These are phyloP conservation scores for Synanthedon vespiformis DNA, from an alignment of 2,888 invertebrate genomes.

Conservation along the genomic window DNA sequence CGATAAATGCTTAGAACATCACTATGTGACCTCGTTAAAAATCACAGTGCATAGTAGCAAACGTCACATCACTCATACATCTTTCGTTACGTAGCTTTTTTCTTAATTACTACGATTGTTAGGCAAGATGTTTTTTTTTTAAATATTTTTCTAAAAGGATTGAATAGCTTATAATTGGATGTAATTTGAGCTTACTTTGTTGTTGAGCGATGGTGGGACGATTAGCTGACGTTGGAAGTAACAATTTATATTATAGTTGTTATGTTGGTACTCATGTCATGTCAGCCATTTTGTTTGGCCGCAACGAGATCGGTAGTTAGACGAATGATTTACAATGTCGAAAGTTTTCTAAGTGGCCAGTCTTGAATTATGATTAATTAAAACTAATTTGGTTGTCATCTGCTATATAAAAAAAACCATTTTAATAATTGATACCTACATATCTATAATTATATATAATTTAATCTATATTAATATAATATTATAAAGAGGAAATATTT, in stretches of 20 bases:
- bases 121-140: slow-evolving; percentile 40
- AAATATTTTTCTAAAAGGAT: slow-evolving; percentile 54
- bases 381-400: slow-evolving; percentile 1
- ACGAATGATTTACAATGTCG: slow-evolving; percentile 47
- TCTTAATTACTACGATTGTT: slow-evolving; percentile 64
- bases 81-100: slow-evolving; percentile 57
- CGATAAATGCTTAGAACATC: slow-evolving; percentile 25
- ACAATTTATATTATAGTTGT: slow-evolving; percentile 43
- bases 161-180: slow-evolving; percentile 68
- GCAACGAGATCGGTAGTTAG: slow-evolving; percentile 41
- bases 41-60: slow-evolving; percentile 39
- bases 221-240: slow-evolving; percentile 47
- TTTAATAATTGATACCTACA: no score
- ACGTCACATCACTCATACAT: slow-evolving; percentile 56
- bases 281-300: slow-evolving; percentile 42
- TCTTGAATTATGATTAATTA: slow-evolving; percentile 50
- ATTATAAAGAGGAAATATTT: no score
- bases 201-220: slow-evolving; percentile 44
- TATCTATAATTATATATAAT: no score
- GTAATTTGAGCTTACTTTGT: slow-evolving; percentile 66
- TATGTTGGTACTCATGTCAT: slow-evolving; percentile 32
- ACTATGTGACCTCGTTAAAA: slow-evolving; percentile 40
- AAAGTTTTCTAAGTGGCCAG: slow-evolving; percentile 21
- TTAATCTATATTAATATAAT: no score
- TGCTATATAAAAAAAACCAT: no score